Evolutionary conservation across 2,888 invertebrate genomes (phyloP), one percentile per base, ranked within the genome.

Genomic region (Pterostichus madidus): DNA sequence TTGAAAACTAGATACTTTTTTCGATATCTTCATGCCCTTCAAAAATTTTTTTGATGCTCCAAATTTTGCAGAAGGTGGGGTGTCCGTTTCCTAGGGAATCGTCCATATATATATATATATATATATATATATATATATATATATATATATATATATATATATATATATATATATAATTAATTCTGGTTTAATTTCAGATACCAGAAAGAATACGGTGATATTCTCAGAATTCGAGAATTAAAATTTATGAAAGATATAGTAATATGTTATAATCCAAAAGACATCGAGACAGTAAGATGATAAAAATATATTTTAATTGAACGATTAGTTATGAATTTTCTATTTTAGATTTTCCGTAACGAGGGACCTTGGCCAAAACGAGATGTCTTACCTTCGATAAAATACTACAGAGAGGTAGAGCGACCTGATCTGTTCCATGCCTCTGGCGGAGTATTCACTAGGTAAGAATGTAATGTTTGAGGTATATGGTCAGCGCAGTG

Each of bases 211-310:
- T 88, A 89, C 83, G 91, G 91, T 0, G 86, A 90, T 64, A 88
- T 91, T 3, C 89, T 89, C 15, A 86, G 87, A 7, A 52, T 91
- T 5, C 89, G 89, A 5, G 90, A 90, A 2, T 83, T 90, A 35
- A 82, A 76, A 77, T 77, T 83, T 52, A 8, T 31, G 7, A 76
- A 76, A 15, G 77, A 83, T 77, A 7, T 83, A 31, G 87, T 92
- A 0, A 85, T 90, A 8, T 84, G 89, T 5, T 92, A 91, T 84
- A 89, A 91, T 86, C 91, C 91, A 0, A 90, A 91, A 11, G 91
- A 91, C 85, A 89, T 91, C 56, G 89, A 90, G 84, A 89, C 71
- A 49, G 84, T 76, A 32, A 49, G 46, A 52, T 5, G 8, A 44
- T 73, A 46, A 24, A 46, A 73, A 44, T 39, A 17, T 35, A 35